Percentiles rank a stretch among this genome's conserved stretches.
Conservation (phyloP, 2,113 vertebrate species). For the Sylvilagus bachmani region DNA sequence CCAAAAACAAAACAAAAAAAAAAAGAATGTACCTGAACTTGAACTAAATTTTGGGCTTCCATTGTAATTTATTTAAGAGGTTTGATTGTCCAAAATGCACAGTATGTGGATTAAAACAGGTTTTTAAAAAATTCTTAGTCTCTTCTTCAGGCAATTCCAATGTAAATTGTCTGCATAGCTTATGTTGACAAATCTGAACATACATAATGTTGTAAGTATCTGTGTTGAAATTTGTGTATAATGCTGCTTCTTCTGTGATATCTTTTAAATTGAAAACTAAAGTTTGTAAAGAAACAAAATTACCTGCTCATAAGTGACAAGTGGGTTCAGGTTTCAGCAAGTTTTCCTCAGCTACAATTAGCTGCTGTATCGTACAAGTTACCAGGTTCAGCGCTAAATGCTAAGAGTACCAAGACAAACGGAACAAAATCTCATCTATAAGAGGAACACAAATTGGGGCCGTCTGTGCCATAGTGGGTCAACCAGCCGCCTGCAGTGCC, state of each 20-base stretch:
- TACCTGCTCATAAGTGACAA: slow-evolving; percentile 29
- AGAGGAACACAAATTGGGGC: too few species aligned
- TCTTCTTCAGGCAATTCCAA: neutral
- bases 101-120: neutral
- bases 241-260: neutral
- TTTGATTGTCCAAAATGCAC: neutral
- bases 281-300: neutral
- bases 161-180: neutral
- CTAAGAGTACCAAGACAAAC: neutral
- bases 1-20: too few species aligned
- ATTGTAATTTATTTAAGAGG: slow-evolving; percentile 18
- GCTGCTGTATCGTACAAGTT: neutral
- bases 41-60: neutral
- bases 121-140: neutral
- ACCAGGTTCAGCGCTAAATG: neutral
- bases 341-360: neutral
- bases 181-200: neutral
- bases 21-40: neutral
- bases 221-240: neutral
- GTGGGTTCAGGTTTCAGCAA: neutral
- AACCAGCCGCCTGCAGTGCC: too few species aligned
- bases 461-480: too few species aligned
- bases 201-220: neutral
- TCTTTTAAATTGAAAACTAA: neutral
- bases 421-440: neutral